phyloP scores from a whole-genome alignment of 2,888 invertebrate species.

The Microplitis deprimator region DNA sequence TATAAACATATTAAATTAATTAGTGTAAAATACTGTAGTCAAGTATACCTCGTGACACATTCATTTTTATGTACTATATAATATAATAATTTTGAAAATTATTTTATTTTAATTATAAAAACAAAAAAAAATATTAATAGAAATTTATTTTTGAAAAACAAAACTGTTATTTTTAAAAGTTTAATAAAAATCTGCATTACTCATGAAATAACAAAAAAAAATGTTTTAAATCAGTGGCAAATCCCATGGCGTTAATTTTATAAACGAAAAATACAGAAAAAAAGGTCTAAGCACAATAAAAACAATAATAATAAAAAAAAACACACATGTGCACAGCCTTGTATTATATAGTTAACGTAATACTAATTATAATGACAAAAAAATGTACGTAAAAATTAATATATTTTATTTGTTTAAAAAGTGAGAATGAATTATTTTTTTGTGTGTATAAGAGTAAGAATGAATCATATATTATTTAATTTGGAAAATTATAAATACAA shows the following conservation, averaged over 20 bases:
- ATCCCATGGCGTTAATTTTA: conserved; percentile 12
- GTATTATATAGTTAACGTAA: conserved; percentile 65
- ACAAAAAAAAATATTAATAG: not conserved
- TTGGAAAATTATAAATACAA: not conserved
- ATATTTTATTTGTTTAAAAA: conserved; percentile 51
- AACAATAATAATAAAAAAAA: conserved; percentile 27
- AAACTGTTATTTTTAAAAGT: not conserved
- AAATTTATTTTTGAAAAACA: not conserved
- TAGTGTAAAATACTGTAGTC: conserved; percentile 60
- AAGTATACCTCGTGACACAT: conserved; percentile 58
- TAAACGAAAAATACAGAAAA: conserved; percentile 17
- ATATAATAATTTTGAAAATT: conserved; percentile 29
- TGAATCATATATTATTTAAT: conserved; percentile 28
- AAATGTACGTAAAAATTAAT: conserved; percentile 52
- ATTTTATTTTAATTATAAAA: not conserved
- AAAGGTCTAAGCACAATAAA: not conserved
- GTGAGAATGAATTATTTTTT: conserved; percentile 32
- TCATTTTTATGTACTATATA: conserved; percentile 51
- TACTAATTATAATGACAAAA: conserved; percentile 56
- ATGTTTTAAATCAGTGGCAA: conserved; percentile 1
- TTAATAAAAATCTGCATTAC: not conserved
- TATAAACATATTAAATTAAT: conserved; percentile 57
- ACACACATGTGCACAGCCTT: conserved; percentile 52
- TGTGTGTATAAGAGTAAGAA: conserved; percentile 37
- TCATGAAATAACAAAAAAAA: conserved; percentile 25